Conservation (phyloP, 2,113 vertebrate species). For the Sphaerodactylus townsendi region DNA sequence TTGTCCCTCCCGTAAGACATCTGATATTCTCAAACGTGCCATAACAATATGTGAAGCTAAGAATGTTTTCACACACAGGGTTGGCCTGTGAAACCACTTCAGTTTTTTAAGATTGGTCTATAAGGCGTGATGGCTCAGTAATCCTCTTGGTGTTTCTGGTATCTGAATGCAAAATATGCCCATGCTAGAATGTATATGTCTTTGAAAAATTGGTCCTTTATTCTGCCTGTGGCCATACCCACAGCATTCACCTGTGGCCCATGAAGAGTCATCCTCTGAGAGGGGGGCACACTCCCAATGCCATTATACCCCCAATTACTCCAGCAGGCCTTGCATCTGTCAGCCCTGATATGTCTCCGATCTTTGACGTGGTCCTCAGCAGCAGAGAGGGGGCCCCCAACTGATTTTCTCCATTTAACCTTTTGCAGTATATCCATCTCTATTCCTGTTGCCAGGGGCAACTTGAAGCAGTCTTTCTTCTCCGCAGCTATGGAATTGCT, state of each 20-base stretch:
- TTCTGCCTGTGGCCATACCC: not conserved
- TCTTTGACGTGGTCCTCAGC: no score
- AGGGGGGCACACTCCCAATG: not conserved
- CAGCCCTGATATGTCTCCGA: no score
- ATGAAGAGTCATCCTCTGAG: not conserved
- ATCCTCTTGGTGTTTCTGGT: not conserved
- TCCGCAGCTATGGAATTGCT: not conserved
- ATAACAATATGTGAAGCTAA: no score
- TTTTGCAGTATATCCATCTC: not conserved
- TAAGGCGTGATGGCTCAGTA: no score
- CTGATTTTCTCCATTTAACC: not conserved
- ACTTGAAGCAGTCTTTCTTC: not conserved
- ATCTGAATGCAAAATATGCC: not conserved
- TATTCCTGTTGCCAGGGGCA: not conserved
- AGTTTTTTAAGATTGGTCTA: no score
- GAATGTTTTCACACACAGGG: no score
- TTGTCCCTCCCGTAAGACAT: no score
- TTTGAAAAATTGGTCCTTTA: not conserved
- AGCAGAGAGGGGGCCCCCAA: not conserved
- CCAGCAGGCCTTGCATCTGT: not conserved
- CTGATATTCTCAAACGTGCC: no score
- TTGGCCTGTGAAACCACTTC: no score
- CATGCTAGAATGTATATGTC: no score
- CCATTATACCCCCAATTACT: not conserved
- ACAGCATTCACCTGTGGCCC: not conserved